phyloP scores from a whole-genome alignment of 2,113 vertebrate genomes.

The Lampris megalopsis region DNA sequence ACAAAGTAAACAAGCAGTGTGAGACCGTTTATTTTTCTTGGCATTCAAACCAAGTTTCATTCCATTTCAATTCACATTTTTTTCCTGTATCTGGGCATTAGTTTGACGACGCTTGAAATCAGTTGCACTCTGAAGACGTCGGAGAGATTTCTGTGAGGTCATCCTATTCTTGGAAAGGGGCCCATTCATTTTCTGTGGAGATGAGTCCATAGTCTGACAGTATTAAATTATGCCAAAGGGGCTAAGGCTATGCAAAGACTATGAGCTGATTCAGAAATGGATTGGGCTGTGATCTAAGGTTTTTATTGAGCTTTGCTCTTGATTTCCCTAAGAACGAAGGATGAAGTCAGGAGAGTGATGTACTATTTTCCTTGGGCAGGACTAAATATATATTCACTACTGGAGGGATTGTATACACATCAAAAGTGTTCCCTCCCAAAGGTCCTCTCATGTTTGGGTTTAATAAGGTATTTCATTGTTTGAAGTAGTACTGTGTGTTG shows the following conservation, averaged over 20 bases:
- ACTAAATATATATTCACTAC: conserved; percentile 75
- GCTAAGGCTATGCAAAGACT: conserved; percentile 73
- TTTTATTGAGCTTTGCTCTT: conserved; percentile 76
- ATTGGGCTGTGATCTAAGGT: conserved; percentile 68
- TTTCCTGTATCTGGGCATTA: conserved; percentile 7
- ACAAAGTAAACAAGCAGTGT: conserved; percentile 21
- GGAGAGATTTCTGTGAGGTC: conserved; percentile 57
- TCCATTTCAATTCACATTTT: conserved; percentile 5
- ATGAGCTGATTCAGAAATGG: conserved; percentile 72
- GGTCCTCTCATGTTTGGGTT: conserved; percentile 72
- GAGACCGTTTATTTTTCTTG: conserved; percentile 30
- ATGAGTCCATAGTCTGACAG: conserved; percentile 74
- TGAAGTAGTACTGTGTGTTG: conserved; percentile 76
- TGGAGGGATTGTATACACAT: conserved; percentile 76
- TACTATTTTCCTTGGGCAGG: conserved; percentile 51
- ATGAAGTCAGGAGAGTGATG: conserved; percentile 65
- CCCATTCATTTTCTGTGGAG: conserved; percentile 73
- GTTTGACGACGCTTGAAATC: conserved; percentile 27
- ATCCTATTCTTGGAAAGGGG: conserved; percentile 62
- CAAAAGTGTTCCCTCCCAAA: conserved; percentile 73
- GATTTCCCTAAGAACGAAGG: conserved; percentile 66
- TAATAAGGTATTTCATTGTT: conserved; percentile 80
- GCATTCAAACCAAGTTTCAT: conserved; percentile 23
- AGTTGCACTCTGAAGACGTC: conserved; percentile 47
- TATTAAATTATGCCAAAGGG: conserved; percentile 70